Conservation (phyloP, 2,797 vertebrate genomes). For the Hypotaenidia okinawae region DNA sequence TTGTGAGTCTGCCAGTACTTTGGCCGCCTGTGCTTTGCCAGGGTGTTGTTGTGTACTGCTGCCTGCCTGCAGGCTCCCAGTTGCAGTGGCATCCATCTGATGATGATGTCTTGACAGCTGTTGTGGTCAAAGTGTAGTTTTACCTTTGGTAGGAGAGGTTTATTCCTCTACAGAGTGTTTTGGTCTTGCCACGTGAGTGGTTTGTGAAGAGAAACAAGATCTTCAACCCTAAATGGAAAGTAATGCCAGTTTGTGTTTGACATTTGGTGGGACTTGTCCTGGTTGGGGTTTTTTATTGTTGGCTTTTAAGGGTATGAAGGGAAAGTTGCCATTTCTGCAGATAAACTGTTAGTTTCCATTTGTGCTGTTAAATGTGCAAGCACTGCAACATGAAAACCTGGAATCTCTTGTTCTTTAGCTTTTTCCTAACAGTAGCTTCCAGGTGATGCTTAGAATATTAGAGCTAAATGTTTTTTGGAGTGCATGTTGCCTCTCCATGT, state of each 20-base stretch:
- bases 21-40: neutral
- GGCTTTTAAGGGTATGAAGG: neutral
- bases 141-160: neutral
- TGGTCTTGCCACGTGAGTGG: neutral
- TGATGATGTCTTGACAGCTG: neutral
- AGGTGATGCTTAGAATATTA: neutral
- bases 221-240: neutral
- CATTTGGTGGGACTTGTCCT: neutral
- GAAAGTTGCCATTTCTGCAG: neutral
- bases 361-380: neutral
- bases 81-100: rapidly evolving
- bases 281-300: neutral
- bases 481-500: neutral
- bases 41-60: neutral
- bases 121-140: neutral
- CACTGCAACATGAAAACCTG: neutral
- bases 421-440: neutral
- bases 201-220: neutral
- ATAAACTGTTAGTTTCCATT: neutral
- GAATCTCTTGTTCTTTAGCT: neutral
- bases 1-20: neutral
- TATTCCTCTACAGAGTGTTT: neutral
- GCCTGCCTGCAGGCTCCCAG: neutral
- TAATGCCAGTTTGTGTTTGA: neutral
- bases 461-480: neutral